Evolutionary conservation across 2,888 invertebrate genomes (phyloP), one percentile per base, ranked within the genome.

Genomic region (Protula sp.): DNA sequence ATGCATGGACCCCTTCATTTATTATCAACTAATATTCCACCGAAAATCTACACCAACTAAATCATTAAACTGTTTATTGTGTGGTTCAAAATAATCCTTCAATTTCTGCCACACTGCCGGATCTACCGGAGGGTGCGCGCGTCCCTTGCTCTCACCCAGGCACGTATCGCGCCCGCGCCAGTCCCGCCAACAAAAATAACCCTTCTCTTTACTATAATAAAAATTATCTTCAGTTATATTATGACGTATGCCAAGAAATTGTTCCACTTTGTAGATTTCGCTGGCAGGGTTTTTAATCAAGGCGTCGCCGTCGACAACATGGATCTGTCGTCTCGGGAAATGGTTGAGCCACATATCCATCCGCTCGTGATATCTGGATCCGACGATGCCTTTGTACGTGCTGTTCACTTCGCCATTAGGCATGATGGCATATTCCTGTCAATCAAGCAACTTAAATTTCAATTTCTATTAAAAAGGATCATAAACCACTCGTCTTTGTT

Each of bases 141-240:
- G 5, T 9, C 19, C 50, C 50, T 9, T 50, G 50, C 24, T 5
- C 24, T 50, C 24, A 19, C 14, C 14, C 50, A 24, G 24, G 50
- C 19, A 50, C 50, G 50, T 50, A 24, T 9, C 24, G 50, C 24
- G 9, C 22, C 50, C 9, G 9, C 24, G 9, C 19, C 38, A 9
- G 19, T 38, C 38, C 30, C 52, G 29, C 62, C 83, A 80, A 80
- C 95, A 97, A 83, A 91, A 95, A 83, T 98, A 94, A 63, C 97
- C 94, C 82, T 95, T 93, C 22, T 92, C 93, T 82, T 90, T 89
- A 83, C 98, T 97, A 84, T 93, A 98, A 83, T 94, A 94, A 82
- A 98, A 92, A 82, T 94, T 92, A 80, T 90, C 90, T 53, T 70
- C 64, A n/a, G 70, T 70, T 4, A 78, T 67, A 55, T 60, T 57